phyloP scores from a whole-genome alignment of 2,888 invertebrate genomes.

The Patella caerulea region DNA sequence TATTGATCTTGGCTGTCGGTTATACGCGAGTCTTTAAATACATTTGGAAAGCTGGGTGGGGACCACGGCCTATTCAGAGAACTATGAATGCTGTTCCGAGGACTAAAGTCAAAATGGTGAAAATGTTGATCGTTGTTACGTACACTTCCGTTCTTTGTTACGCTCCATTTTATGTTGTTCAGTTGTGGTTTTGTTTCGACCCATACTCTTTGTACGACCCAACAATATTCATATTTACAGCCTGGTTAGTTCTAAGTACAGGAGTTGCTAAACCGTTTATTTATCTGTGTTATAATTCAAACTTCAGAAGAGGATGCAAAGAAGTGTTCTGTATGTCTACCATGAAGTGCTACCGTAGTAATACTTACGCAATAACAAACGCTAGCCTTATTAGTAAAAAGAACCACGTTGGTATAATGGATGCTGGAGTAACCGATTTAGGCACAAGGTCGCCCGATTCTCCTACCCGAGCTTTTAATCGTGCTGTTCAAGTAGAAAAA shows the following conservation, averaged over 20 bases:
- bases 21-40: constrained; percentile 56
- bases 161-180: constrained; percentile 48
- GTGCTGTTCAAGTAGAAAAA: constrained; percentile 45
- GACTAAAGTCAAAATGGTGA: constrained; percentile 67
- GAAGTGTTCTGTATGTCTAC: constrained; percentile 68
- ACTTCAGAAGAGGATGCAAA: constrained; percentile 68
- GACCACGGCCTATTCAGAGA: constrained; percentile 50
- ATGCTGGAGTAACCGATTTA: constrained; percentile 12
- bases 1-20: constrained; percentile 41
- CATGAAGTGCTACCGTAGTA: constrained; percentile 65
- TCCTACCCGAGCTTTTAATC: constrained; percentile 53
- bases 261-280: constrained; percentile 58
- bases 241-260: constrained; percentile 45
- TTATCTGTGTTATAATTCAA: constrained; percentile 66
- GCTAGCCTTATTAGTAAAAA: constrained; percentile 62
- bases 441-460: constrained; percentile 32
- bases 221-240: constrained; percentile 45
- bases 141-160: constrained; percentile 39
- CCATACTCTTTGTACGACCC: constrained; percentile 28
- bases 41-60: constrained; percentile 56
- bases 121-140: constrained; percentile 63
- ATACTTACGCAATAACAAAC: constrained; percentile 67
- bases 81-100: constrained; percentile 64
- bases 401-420: constrained; percentile 65
- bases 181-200: constrained; percentile 48